Conservation (phyloP, 1,140 invertebrate genomes). For the Sinella curviseta region DNA sequence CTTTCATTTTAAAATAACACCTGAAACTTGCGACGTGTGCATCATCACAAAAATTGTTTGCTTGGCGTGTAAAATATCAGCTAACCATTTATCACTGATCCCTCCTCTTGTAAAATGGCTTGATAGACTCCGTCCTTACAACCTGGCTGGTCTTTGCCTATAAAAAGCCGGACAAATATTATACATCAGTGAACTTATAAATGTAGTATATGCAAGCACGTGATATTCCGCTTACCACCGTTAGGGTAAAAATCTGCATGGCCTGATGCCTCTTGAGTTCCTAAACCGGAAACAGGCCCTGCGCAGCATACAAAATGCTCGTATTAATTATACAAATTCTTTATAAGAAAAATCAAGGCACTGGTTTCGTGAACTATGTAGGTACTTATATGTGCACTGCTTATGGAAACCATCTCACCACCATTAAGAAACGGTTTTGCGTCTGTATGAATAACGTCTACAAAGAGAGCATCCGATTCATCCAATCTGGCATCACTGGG, state of each 20-base stretch:
- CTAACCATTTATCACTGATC: conserved; percentile 63
- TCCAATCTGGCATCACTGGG: conserved; percentile 79
- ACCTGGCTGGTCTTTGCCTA: conserved; percentile 74
- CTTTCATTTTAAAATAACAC: background rate
- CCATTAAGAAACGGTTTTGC: conserved; percentile 76
- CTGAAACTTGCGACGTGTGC: background rate
- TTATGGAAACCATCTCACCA: conserved; percentile 53
- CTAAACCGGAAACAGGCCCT: conserved; percentile 62
- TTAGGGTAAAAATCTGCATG: conserved; percentile 91
- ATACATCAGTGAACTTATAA: background rate
- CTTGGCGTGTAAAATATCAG: background rate
- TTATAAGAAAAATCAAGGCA: background rate
- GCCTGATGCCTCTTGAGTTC: conserved; percentile 75
- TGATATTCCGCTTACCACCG: conserved; percentile 57
- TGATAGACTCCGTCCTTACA: conserved; percentile 72
- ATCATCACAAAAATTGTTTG: background rate
- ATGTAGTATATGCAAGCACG: background rate
- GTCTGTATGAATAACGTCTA: conserved; percentile 87
- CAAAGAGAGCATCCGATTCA: conserved; percentile 77
- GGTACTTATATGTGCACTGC: background rate
- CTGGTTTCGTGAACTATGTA: background rate
- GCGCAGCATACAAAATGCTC: too few relatives aligned
- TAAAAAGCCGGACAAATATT: conserved; percentile 52
- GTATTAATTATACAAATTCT: too few relatives aligned
- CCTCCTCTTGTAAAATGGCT: conserved; percentile 66